Base-by-base conservation (phyloP, 2,888 invertebrate species). In the Thera obeliscata region DNA sequence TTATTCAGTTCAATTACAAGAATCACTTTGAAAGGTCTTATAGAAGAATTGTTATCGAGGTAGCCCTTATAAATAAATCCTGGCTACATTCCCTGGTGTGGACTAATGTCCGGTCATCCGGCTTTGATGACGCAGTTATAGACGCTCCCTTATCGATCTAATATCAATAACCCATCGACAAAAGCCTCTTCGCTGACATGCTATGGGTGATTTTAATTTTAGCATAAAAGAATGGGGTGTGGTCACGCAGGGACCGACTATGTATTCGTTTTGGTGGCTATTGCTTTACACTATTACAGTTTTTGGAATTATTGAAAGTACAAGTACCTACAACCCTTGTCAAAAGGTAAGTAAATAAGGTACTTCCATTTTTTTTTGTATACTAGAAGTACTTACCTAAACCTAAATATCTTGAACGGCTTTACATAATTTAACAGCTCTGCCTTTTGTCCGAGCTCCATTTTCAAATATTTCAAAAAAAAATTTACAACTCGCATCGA, bases 151-250 rank as follows among this genome's bases (percentile, higher is more conserved):
- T 84, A 84, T 86, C 87, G 86, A 83, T 82, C 83, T 85, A 85
- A 88, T 90, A 90, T 91, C 90, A 90, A 92, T 93, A 92, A 90
- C 89, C 90, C 85, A 89, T 89, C 89, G 83, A 86, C 87, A 87
- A 90, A 89, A 87, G 88, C 84, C 86, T 85, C 85, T 82, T 81
- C 76, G 80, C 79, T 84, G 83, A 86, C 83, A 83, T 81, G 82
- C 79, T 83, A 82, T 87, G 87, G 78, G 79, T 78, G 77, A 82
- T 90, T 92, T 92, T 91, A 91, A 92, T 92, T 91, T 91, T 81
- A 84, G 83, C 83, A 84, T 83, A 87, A 86, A 86, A 87, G 81
- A 78, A 74, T 74, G 78, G 85, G 90, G 90, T 77, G 90, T 83
- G 91, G 90, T 86, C 85, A 46, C 9, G 82, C 80, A 46, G 54